phyloP scores from a whole-genome alignment of 2,888 invertebrate genomes.

The Tachina grossa region DNA sequence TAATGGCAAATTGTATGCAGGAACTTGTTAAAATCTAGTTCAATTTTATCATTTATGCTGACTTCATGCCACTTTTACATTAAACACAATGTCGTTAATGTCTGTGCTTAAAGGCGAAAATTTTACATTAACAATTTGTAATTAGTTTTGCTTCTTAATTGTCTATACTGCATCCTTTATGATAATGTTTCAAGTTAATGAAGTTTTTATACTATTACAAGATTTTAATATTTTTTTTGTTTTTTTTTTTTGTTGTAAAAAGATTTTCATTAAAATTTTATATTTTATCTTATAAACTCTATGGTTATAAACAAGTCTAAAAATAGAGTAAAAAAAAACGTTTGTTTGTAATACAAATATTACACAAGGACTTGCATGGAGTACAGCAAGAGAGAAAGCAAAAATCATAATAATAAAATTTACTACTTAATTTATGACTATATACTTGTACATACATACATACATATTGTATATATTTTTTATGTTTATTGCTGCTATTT shows the following conservation, averaged over 20 bases:
- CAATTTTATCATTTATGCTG: too few relatives aligned
- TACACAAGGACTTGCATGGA: background rate
- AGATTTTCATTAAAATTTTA: constrained; percentile 13
- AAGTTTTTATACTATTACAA: background rate
- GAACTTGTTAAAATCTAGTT: too few relatives aligned
- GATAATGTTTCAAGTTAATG: background rate
- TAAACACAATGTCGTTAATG: too few relatives aligned
- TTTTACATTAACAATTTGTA: background rate
- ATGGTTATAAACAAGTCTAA: constrained; percentile 18
- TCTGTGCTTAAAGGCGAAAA: background rate
- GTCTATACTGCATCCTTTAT: background rate
- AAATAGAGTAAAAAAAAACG: background rate
- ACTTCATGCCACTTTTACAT: too few relatives aligned
- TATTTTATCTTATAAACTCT: constrained; percentile 28
- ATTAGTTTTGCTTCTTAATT: constrained; percentile 6
- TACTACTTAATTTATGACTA: constrained; percentile 60
- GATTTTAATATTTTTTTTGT: background rate
- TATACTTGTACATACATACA: too few relatives aligned
- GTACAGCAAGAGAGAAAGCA: background rate
- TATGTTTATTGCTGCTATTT: constrained; percentile 46
- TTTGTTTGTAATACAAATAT: constrained; percentile 13
- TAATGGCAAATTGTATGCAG: too few relatives aligned
- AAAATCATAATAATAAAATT: constrained; percentile 50
- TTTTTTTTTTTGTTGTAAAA: background rate
- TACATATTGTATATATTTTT: constrained; percentile 11